Percentiles rank a stretch among this genome's conserved stretches.
phyloP scores from a whole-genome alignment of 2,797 vertebrate species.

The Lacerta agilis region DNA sequence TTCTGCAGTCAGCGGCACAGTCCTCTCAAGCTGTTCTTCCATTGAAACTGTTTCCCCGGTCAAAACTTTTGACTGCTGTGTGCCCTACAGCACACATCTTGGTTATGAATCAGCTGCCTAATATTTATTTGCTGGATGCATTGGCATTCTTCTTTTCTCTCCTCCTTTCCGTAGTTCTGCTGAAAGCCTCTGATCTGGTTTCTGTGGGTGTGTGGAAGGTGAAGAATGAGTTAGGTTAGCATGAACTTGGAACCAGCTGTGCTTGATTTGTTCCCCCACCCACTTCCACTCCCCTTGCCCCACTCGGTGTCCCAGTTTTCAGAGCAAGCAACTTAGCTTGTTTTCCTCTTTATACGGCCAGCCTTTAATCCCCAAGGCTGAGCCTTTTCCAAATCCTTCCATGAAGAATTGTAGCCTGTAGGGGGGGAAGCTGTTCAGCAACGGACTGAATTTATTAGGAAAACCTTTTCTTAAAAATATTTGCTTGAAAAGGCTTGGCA shows the following conservation, averaged over 20 bases:
- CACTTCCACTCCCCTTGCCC: background rate
- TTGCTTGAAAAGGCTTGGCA: background rate
- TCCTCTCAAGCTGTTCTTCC: slow-evolving; percentile 17
- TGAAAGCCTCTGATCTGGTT: slow-evolving; percentile 12
- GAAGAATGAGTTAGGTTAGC: slow-evolving; percentile 27
- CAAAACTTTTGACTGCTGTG: slow-evolving; percentile 22
- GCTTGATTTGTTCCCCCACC: background rate
- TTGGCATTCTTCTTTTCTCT: slow-evolving; percentile 16
- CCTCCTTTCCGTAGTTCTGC: slow-evolving; percentile 12
- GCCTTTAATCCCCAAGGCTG: background rate
- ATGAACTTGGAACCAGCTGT: slow-evolving; percentile 11
- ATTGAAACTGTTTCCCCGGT: background rate
- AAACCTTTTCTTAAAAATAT: background rate
- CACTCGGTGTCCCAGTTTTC: slow-evolving; percentile 24
- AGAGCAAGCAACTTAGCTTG: background rate
- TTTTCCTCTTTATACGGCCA: background rate
- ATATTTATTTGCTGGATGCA: slow-evolving; percentile 19
- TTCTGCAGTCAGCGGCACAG: background rate
- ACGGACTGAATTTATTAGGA: background rate
- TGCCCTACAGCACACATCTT: slow-evolving; percentile 7
- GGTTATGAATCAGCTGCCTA: slow-evolving; percentile 19
- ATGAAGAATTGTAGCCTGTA: slow-evolving; percentile 8
- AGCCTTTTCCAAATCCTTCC: background rate
- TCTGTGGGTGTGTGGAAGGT: slow-evolving; percentile 32
- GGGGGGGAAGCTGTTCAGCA: background rate